Percentiles rank a stretch among this genome's conserved stretches.
Conservation (phyloP, 2,888 invertebrate genomes). For the Sinodicranocentrus sp. region DNA sequence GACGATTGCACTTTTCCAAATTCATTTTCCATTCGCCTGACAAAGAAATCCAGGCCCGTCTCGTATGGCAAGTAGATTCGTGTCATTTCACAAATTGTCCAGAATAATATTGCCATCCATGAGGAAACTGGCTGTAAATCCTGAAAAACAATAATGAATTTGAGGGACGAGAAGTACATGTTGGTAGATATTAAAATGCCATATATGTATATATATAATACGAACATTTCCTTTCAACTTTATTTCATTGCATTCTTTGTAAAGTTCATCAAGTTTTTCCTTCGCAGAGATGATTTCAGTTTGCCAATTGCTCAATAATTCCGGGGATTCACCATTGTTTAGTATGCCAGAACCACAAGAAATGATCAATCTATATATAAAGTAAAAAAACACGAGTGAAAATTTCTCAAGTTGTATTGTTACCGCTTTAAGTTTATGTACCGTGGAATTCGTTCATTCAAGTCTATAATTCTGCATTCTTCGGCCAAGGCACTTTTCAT, state of each 20-base stretch:
- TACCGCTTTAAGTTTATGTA: not conserved
- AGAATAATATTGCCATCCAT: not conserved
- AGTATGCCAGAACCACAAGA: constrained; percentile 23
- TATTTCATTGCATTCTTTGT: too few species aligned
- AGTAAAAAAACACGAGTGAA: too few species aligned
- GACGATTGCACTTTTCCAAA: too few species aligned
- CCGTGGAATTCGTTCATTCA: constrained; percentile 29
- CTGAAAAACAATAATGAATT: too few species aligned
- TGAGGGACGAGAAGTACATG: too few species aligned
- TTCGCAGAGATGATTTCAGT: not conserved
- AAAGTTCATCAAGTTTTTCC: not conserved
- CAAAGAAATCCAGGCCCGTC: constrained; percentile 9
- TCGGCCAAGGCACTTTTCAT: constrained; percentile 3
- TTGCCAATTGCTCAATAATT: not conserved
- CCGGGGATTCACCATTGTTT: constrained; percentile 24
- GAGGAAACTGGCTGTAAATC: not conserved
- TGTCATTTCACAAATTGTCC: not conserved
- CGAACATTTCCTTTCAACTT: too few species aligned
- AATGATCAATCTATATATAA: constrained; percentile 27
- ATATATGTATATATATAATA: too few species aligned
- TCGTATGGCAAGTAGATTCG: not conserved
- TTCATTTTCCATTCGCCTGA: not conserved
- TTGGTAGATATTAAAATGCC: too few species aligned
- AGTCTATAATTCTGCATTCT: not conserved
- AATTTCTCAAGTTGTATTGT: not conserved